phyloP scores from a whole-genome alignment of 2,888 invertebrate species.

The Macrosoma leucophasiata region DNA sequence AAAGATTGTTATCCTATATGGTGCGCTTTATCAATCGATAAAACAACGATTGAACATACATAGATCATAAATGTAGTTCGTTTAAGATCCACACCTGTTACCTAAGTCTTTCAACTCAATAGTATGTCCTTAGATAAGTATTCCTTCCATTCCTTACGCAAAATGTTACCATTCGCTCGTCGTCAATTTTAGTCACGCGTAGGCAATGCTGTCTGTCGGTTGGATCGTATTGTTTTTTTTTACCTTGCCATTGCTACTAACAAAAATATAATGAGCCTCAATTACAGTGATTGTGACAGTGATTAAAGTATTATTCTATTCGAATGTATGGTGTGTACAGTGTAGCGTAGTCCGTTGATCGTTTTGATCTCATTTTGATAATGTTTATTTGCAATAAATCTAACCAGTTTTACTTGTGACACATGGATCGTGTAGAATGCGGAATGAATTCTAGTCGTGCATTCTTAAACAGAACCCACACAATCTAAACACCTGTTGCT shows the following conservation, averaged over 20 bases:
- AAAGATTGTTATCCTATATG: slow-evolving; percentile 5
- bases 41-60: slow-evolving; percentile 37
- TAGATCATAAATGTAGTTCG: too few relatives aligned
- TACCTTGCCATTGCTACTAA: slow-evolving; percentile 8
- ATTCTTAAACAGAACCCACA: slow-evolving; percentile 25
- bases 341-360: too few relatives aligned
- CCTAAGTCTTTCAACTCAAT: too few relatives aligned
- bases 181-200: slow-evolving; percentile 60
- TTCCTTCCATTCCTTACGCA: slow-evolving; percentile 42
- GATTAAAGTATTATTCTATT: too few relatives aligned
- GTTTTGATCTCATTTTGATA: too few relatives aligned
- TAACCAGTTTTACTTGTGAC: too few relatives aligned
- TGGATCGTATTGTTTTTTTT: slow-evolving; percentile 36
- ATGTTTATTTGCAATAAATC: too few relatives aligned
- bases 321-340: too few relatives aligned
- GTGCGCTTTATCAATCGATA: slow-evolving; percentile 1
- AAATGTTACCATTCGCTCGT: slow-evolving; percentile 35
- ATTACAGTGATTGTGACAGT: too few relatives aligned
- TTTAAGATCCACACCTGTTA: too few relatives aligned
- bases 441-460: slow-evolving; percentile 18
- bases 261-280: too few relatives aligned
- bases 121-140: slow-evolving; percentile 25
- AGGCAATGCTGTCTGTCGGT: slow-evolving; percentile 51
- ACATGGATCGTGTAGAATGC: slow-evolving; percentile 20
- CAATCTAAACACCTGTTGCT: slow-evolving; percentile 42